These are phyloP conservation scores for Hoplodrina ambigua DNA, from an alignment of 2,888 invertebrate species.

Conservation along the genomic window DNA sequence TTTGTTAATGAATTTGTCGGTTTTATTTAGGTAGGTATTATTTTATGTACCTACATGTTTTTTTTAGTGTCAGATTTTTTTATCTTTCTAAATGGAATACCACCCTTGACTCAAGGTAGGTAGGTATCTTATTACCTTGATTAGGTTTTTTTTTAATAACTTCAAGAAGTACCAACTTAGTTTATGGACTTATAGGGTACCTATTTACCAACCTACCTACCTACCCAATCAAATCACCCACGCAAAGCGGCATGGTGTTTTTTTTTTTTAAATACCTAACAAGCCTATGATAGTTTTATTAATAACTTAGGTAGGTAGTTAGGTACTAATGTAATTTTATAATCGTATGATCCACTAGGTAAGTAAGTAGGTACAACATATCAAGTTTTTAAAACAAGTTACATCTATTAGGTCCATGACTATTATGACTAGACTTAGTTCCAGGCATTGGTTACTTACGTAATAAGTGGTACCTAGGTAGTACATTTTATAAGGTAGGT, in stretches of 20 bases:
- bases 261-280: conserved; percentile 32
- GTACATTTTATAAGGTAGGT: conserved; percentile 1
- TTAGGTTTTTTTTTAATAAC: background rate
- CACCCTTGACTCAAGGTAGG: background rate
- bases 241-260: conserved; percentile 44
- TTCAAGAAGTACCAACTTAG: conserved; percentile 5
- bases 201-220: conserved; percentile 27
- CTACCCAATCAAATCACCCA: conserved; percentile 37
- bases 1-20: conserved; percentile 51
- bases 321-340: conserved; percentile 31
- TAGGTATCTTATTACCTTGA: background rate
- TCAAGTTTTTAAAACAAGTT: conserved; percentile 36
- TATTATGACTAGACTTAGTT: conserved; percentile 17
- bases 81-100: background rate
- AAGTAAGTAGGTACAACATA: background rate
- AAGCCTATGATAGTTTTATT: conserved; percentile 19
- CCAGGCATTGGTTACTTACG: conserved; percentile 20
- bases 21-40: conserved; percentile 17
- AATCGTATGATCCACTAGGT: background rate
- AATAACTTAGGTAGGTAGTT: too few relatives aligned
- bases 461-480: conserved; percentile 2
- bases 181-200: conserved; percentile 18
- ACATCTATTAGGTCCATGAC: conserved; percentile 4
- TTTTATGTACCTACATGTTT: background rate
- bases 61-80: background rate